phyloP scores from a whole-genome alignment of 2,888 invertebrate genomes.

The Dione vanillae region DNA sequence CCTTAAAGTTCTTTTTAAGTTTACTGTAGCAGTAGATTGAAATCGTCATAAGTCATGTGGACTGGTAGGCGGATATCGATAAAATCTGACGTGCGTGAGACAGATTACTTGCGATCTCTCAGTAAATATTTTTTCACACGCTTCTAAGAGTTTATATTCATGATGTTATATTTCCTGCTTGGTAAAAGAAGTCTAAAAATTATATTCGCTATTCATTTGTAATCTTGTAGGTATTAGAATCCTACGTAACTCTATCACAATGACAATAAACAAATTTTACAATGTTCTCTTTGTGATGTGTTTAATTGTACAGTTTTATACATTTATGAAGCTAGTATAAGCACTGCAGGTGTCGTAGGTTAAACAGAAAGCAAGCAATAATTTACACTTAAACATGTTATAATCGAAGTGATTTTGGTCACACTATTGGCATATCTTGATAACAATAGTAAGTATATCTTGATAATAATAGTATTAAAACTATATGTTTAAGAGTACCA shows the following conservation, averaged over 20 bases:
- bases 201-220: not conserved
- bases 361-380: too few species aligned
- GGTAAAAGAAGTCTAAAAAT: not conserved
- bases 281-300: too few species aligned
- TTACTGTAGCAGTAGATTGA: constrained; percentile 51
- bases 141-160: constrained; percentile 31
- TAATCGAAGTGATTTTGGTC: too few species aligned
- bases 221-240: too few species aligned
- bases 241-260: too few species aligned
- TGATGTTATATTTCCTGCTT: constrained; percentile 19
- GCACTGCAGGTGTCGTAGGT: too few species aligned
- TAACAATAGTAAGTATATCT: not conserved
- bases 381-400: too few species aligned
- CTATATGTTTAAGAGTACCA: constrained; percentile 15
- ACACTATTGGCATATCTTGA: too few species aligned
- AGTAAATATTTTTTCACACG: constrained; percentile 41
- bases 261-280: too few species aligned
- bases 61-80: constrained; percentile 60
- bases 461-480: not conserved
- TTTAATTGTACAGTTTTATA: too few species aligned
- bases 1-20: constrained; percentile 1
- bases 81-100: constrained; percentile 72
- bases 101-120: constrained; percentile 59
- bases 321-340: too few species aligned
- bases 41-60: constrained; percentile 58